Evolutionary conservation across 2,888 invertebrate genomes (phyloP), one percentile per base, ranked within the genome.

Genomic region (Endotricha flammealis): DNA sequence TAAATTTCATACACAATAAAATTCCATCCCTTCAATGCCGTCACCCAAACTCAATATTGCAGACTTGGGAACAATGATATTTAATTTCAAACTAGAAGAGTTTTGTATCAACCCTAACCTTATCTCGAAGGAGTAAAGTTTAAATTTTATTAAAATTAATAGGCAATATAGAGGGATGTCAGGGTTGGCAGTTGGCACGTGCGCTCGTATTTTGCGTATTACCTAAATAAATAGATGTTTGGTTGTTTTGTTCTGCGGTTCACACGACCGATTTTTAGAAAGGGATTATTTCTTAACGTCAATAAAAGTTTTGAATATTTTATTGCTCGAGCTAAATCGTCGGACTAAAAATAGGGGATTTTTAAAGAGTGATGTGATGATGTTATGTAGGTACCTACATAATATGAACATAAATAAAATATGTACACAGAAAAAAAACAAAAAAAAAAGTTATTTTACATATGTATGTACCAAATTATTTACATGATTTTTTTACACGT

Each of bases 51-150:
- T 71, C 79, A 74, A 76, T 79, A 80, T 83, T 80, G 75, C 79
- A 79, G 82, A 81, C 80, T 70, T 76, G 75, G 64, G 68, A 54
- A 85, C 83, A 83, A 85, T 85, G 76, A 75, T 73, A 81, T 85
- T 82, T 83, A 83, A 85, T 81, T 78, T 77, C 65, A 53, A 63
- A 67, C 64, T 64, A 71, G 78, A 75, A 77, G 73, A 74, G 67
- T 61, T 65, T 54, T 57, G 49, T 52, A 53, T 20, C 20, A 6
- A 50, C 53, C 39, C 29, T 38, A 25, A 34, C 29, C 39, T 39
- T 48, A 38, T 33, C 32, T 10, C 28, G 38, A 17, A 9, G 27
- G 11, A 11, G 40, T 64, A 65, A 47, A 44, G 64, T 55, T 45
- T 20, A 59, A 37, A 41, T 44, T 56, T 32, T 33, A 32, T 25